Evolutionary conservation across 2,888 invertebrate species (phyloP), one percentile per base, ranked within the genome.

Genomic region (Calameuta filiformis): DNA sequence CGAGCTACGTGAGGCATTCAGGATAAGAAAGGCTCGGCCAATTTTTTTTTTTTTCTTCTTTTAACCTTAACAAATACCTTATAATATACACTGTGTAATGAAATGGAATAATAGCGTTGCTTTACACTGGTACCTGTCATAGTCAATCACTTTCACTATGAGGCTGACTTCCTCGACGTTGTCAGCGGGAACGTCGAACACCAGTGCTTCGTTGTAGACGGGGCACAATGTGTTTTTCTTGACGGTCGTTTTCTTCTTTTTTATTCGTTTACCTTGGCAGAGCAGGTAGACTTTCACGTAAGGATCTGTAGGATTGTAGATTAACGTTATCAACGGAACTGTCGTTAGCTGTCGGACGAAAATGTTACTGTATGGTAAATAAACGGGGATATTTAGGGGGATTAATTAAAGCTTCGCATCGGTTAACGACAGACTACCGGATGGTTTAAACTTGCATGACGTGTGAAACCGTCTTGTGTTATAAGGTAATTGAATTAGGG

Each of bases 181-280:
- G 78, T 95, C 95, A 12, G 95, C 94, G 0, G 97, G 96, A 23
- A 98, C 95, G 89, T 98, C 98, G 90, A 98, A 98, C 12, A 98
- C 97, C 82, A 98, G 92, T 0, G 98, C 97, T 90, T 98, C 98
- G 90, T 98, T 98, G 92, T 97, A 98, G 0, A 98, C 96, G 0
- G 98, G 98, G 89, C 95, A 95, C 0, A 98, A 93, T 0, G 97
- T 97, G 85, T 96, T 96, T 89, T 96, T 95, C 91, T 97, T 96
- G 1, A 98, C 97, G 0, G 96, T 96, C 0, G 98, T 98, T 92
- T 98, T 98, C 92, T 97, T 96, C 93, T 98, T 98, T 92, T 98
- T 98, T 86, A 98, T 96, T 80, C 98, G 93, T 90, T 97, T 97
- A 4, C 96, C 96, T 91, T 97, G 96, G 88, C 96, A 96, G 85